Conservation (phyloP, 2,113 vertebrate genomes). For the Amazona guildingii region DNA sequence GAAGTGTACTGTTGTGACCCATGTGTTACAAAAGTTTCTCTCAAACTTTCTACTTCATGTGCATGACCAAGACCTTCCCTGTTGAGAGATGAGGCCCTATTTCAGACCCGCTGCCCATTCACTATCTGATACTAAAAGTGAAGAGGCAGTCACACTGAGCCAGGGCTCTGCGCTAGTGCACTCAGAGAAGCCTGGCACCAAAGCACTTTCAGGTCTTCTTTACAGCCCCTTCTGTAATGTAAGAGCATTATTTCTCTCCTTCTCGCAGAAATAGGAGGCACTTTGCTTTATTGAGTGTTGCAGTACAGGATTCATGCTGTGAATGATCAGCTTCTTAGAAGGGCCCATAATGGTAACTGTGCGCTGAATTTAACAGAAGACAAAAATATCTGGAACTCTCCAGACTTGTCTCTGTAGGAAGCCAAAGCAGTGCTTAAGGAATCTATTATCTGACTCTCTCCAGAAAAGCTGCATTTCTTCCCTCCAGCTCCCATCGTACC, state of each 20-base stretch:
- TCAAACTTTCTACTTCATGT: background rate
- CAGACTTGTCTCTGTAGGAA: conserved; percentile 40
- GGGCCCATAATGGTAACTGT: background rate
- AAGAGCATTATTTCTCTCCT: background rate
- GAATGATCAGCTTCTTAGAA: background rate
- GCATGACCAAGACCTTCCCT: background rate
- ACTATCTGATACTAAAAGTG: background rate
- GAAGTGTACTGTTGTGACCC: background rate
- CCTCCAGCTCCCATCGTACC: background rate
- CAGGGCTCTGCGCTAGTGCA: background rate
- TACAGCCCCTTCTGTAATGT: background rate
- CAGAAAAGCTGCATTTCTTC: background rate
- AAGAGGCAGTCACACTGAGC: background rate
- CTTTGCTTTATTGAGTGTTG: conserved; percentile 7
- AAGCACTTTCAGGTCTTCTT: conserved; percentile 1
- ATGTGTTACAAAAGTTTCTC: background rate
- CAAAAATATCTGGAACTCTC: conserved; percentile 50
- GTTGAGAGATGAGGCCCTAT: background rate
- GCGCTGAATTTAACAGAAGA: conserved; percentile 47
- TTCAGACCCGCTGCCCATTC: background rate
- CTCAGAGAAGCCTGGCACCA: background rate
- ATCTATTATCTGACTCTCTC: background rate
- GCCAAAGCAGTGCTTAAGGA: background rate
- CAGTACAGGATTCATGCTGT: background rate
- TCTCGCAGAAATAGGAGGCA: background rate